These are phyloP conservation scores for Gadus chalcogrammus DNA, from an alignment of 2,113 vertebrate genomes.

Conservation along the genomic window DNA sequence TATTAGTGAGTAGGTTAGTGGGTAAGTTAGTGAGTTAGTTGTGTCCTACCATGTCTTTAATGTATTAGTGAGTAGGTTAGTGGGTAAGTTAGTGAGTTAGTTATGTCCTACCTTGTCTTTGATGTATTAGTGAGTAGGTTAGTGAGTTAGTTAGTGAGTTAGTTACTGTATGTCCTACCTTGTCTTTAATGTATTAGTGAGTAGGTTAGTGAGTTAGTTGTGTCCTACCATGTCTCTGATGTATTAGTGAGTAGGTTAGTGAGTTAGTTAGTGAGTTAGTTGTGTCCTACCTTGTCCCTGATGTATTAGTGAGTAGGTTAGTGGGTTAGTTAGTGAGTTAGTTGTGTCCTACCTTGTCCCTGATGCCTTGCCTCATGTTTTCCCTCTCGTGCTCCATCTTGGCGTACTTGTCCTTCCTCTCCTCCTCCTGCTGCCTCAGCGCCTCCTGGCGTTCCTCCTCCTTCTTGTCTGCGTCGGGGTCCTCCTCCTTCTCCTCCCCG, in stretches of 20 bases:
- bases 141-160: too few species aligned
- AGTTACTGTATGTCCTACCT: too few species aligned
- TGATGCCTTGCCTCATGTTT: conserved; percentile 61
- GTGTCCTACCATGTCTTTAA: too few species aligned
- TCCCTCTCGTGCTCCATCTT: conserved; percentile 98
- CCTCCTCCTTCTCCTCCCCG: conserved; percentile 95
- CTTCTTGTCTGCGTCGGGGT: conserved; percentile 94
- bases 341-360: too few species aligned
- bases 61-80: too few species aligned
- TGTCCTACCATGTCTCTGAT: background rate
- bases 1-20: too few species aligned
- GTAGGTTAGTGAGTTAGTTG: background rate
- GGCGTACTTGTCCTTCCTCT: conserved; percentile 94
- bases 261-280: background rate
- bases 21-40: too few species aligned
- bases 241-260: background rate
- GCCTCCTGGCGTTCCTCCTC: conserved; percentile 96
- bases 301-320: background rate
- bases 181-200: too few species aligned
- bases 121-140: too few species aligned
- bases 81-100: too few species aligned
- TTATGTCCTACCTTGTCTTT: too few species aligned
- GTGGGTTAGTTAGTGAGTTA: background rate
- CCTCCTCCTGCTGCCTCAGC: conserved; percentile 94
- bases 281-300: background rate